phyloP scores from a whole-genome alignment of 2,113 vertebrate species.

The Ochotona princeps region DNA sequence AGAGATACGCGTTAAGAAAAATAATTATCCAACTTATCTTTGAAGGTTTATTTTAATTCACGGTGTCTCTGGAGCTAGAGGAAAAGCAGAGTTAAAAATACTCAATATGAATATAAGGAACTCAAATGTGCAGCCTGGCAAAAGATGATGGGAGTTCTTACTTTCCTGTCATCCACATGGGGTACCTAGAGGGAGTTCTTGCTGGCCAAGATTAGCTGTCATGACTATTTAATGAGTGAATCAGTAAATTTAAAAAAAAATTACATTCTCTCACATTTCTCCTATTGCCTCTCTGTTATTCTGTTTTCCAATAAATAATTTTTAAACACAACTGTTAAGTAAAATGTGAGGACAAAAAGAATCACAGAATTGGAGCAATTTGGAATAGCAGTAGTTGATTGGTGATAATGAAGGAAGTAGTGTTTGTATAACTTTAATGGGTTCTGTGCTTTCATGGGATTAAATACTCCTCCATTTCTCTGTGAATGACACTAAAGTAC shows the following conservation, averaged over 20 bases:
- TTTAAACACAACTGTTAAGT: too few relatives aligned
- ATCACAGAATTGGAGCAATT: not conserved
- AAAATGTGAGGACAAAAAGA: not conserved
- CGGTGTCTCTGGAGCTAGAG: not conserved
- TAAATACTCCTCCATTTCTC: not conserved
- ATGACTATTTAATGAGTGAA: too few relatives aligned
- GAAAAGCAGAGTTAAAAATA: not conserved
- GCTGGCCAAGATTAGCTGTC: too few relatives aligned
- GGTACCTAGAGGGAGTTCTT: too few relatives aligned
- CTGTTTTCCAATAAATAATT: too few relatives aligned
- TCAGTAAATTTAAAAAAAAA: too few relatives aligned
- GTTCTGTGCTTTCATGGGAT: not conserved
- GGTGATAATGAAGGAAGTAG: not conserved
- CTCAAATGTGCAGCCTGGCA: not conserved
- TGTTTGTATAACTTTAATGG: not conserved
- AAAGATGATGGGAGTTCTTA: too few relatives aligned
- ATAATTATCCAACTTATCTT: not conserved
- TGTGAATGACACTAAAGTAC: slow-evolving; percentile 22
- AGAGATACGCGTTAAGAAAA: not conserved
- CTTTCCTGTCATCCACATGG: too few relatives aligned
- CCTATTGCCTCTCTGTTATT: too few relatives aligned
- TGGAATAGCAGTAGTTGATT: not conserved
- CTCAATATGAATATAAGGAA: not conserved
- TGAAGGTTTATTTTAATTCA: not conserved
- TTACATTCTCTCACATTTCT: too few relatives aligned